A percentile compares a stretch with the other conserved stretches of the same genome.
These are phyloP conservation scores for Coregonus ussuriensis DNA, from an alignment of 2,797 vertebrate genomes.

Conservation along the genomic window DNA sequence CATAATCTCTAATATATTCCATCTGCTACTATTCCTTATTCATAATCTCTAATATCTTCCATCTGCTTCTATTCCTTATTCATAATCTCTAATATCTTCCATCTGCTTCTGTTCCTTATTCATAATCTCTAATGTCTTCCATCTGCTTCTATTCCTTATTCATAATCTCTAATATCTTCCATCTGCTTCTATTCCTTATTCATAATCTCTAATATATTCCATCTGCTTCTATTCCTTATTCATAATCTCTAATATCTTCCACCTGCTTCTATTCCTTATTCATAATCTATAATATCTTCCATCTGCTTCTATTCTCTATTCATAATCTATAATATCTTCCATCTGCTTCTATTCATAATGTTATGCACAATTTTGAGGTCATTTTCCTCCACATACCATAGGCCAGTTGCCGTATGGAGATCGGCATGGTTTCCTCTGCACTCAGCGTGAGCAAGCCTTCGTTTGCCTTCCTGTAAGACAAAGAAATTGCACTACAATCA, in stretches of 20 bases:
- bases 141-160: background rate
- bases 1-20: too few relatives aligned
- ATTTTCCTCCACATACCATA: slow-evolving; percentile 69
- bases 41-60: background rate
- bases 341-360: background rate
- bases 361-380: background rate
- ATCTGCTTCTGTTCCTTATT: background rate
- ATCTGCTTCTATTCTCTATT: background rate
- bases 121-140: too few relatives aligned
- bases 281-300: background rate
- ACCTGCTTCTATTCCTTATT: background rate
- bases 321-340: too few relatives aligned
- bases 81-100: background rate
- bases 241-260: background rate
- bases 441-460: slow-evolving; percentile 82
- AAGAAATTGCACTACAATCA: slow-evolving; percentile 7
- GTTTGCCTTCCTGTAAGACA: slow-evolving; percentile 78
- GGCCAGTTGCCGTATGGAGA: slow-evolving; percentile 81
- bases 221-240: background rate
- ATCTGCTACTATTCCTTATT: background rate
- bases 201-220: too few relatives aligned
- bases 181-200: background rate
- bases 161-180: background rate
- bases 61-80: background rate
- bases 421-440: slow-evolving; percentile 81